Evolutionary conservation across 1,140 invertebrate species (phyloP).

Genomic region (Dreissena polymorpha): DNA sequence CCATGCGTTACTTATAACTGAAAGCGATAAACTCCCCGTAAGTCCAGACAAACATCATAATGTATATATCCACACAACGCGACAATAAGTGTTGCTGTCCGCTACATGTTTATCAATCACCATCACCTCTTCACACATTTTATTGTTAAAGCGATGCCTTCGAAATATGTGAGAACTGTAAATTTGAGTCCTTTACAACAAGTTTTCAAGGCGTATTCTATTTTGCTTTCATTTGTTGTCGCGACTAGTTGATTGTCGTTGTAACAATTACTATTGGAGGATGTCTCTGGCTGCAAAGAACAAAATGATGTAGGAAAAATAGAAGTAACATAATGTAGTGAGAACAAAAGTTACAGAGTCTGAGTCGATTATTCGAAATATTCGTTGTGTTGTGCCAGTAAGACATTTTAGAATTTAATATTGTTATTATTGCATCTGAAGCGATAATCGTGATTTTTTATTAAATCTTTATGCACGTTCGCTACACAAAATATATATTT

Average conservation of each 20-base stretch:
- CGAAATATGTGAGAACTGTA: constrained; percentile 24
- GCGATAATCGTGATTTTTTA: too few relatives aligned
- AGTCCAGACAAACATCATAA: too few relatives aligned
- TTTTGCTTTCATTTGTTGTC: constrained; percentile 25
- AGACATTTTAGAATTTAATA: too few relatives aligned
- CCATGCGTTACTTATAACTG: too few relatives aligned
- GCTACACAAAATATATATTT: too few relatives aligned
- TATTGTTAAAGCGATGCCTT: constrained; percentile 32
- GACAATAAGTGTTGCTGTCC: too few relatives aligned
- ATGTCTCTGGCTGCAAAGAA: constrained; percentile 32
- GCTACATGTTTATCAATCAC: not conserved
- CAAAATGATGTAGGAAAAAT: not conserved
- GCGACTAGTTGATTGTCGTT: constrained; percentile 26
- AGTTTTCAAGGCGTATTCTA: constrained; percentile 30
- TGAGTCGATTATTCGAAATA: too few relatives aligned
- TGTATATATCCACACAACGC: too few relatives aligned
- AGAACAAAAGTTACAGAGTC: not conserved
- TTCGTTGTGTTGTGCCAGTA: too few relatives aligned
- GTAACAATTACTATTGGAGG: constrained; percentile 1
- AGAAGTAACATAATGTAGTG: not conserved
- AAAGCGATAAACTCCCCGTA: too few relatives aligned
- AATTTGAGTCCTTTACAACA: constrained; percentile 50
- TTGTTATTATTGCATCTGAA: too few relatives aligned
- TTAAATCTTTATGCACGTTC: too few relatives aligned
- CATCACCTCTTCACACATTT: constrained; percentile 44